Evolutionary conservation across 2,797 vertebrate species (phyloP).

Genomic region (Bufotes viridis): DNA sequence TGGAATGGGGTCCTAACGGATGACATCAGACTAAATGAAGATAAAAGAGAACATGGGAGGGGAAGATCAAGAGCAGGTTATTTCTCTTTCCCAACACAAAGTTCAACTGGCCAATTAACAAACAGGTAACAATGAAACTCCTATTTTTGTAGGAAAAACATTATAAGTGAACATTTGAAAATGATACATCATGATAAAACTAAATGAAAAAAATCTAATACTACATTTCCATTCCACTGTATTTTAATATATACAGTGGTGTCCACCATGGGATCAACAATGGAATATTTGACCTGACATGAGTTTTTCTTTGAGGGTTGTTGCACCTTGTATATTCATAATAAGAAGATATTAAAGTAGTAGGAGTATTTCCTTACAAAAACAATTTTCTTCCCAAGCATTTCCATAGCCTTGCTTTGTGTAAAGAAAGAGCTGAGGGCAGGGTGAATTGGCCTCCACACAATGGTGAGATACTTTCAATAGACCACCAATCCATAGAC

Average conservation of each 20-base stretch:
- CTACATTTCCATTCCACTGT: neutral
- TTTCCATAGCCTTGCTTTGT: slow-evolving; percentile 36
- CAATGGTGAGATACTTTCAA: slow-evolving; percentile 38
- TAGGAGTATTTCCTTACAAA: neutral
- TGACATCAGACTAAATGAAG: neutral
- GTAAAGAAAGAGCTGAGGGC: slow-evolving; percentile 27
- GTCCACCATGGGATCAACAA: neutral
- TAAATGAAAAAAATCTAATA: neutral
- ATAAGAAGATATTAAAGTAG: neutral
- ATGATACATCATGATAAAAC: neutral
- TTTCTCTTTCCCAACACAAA: neutral
- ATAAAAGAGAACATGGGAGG: neutral
- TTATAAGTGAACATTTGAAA: neutral
- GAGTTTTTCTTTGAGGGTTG: neutral
- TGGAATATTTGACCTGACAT: neutral
- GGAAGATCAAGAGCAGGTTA: neutral
- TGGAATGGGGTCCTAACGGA: neutral
- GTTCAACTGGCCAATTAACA: neutral
- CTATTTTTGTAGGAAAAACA: neutral
- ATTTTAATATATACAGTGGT: neutral
- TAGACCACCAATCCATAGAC: slow-evolving; percentile 31
- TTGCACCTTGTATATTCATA: neutral
- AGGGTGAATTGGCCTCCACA: slow-evolving; percentile 9
- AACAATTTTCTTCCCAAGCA: neutral
- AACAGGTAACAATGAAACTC: neutral